Conservation (phyloP, 1,140 invertebrate genomes). For the Andricus grossulariae region DNA sequence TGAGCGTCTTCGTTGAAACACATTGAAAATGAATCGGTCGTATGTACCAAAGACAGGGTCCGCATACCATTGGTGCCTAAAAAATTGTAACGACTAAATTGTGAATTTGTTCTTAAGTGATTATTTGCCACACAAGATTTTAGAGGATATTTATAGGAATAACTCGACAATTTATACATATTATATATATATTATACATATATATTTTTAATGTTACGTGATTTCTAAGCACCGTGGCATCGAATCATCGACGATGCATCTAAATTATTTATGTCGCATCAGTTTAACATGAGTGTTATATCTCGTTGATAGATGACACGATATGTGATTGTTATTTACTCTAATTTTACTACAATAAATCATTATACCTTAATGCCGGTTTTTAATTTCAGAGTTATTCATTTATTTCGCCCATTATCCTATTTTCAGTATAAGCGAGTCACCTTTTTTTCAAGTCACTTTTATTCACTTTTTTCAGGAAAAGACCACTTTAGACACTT, state of each 20-base stretch:
- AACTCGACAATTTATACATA: slow-evolving; percentile 75
- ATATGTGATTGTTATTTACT: slow-evolving; percentile 77
- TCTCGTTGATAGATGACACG: slow-evolving; percentile 75
- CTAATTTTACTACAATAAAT: slow-evolving; percentile 76
- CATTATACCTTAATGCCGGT: slow-evolving; percentile 61
- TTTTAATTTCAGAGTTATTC: slow-evolving; percentile 31
- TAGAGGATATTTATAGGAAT: slow-evolving; percentile 74
- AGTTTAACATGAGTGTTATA: slow-evolving; percentile 74
- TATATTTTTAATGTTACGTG: slow-evolving; percentile 76
- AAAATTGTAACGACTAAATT: slow-evolving; percentile 65
- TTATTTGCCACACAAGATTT: slow-evolving; percentile 74
- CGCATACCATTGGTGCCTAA: slow-evolving; percentile 77
- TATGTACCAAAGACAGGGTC: slow-evolving; percentile 77
- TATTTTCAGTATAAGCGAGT: background rate
- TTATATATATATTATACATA: slow-evolving; percentile 66
- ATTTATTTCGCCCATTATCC: background rate
- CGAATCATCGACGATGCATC: slow-evolving; percentile 70
- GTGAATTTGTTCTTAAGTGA: slow-evolving; percentile 72
- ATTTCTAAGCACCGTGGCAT: slow-evolving; percentile 73
- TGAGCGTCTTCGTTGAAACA: slow-evolving; percentile 55
- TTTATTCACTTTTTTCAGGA: no score
- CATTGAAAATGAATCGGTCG: slow-evolving; percentile 72
- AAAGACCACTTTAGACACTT: no score
- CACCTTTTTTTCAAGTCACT: no score
- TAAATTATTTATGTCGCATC: slow-evolving; percentile 76